A percentile compares a stretch with the other conserved stretches of the same genome.
phyloP scores from a whole-genome alignment of 2,113 vertebrate genomes.

The Gadus chalcogrammus region DNA sequence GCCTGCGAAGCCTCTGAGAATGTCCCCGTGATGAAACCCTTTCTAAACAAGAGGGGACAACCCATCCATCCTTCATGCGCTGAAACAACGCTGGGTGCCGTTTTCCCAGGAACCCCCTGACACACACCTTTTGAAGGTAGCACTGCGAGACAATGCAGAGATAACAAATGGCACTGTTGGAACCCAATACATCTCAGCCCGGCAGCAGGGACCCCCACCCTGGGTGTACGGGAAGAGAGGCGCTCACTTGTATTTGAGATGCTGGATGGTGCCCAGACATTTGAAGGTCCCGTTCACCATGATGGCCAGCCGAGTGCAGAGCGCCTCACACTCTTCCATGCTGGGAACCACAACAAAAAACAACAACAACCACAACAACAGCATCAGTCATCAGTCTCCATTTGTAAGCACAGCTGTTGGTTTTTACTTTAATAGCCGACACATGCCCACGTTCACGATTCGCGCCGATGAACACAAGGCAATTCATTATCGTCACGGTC shows the following conservation, averaged over 20 bases:
- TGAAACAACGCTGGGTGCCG: no score
- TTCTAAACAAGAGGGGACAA: no score
- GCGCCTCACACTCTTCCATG: conserved; percentile 97
- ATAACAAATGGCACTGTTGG: no score
- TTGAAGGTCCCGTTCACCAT: conserved; percentile 96
- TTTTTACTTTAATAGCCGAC: conserved; percentile 9
- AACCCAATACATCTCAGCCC: no score
- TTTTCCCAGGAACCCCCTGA: no score
- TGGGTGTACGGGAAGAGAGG: conserved; percentile 39
- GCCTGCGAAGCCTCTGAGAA: no score
- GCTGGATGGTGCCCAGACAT: conserved; percentile 94
- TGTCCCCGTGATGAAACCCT: no score
- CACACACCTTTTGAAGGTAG: no score
- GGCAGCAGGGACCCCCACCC: conserved; percentile 77
- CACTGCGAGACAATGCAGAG: no score
- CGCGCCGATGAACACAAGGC: conserved; percentile 2
- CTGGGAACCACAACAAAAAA: conserved; percentile 57
- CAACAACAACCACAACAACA: conserved; percentile 13
- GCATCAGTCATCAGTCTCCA: conserved; percentile 18
- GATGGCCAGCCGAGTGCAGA: conserved; percentile 94
- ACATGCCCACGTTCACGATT: conserved; percentile 1
- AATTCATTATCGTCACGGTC: neutral
- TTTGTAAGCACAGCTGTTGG: conserved; percentile 11
- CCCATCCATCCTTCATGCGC: no score
- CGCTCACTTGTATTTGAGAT: conserved; percentile 93